Evolutionary conservation across 1,140 invertebrate genomes (phyloP).

Genomic region (Sminthurinus signatus): DNA sequence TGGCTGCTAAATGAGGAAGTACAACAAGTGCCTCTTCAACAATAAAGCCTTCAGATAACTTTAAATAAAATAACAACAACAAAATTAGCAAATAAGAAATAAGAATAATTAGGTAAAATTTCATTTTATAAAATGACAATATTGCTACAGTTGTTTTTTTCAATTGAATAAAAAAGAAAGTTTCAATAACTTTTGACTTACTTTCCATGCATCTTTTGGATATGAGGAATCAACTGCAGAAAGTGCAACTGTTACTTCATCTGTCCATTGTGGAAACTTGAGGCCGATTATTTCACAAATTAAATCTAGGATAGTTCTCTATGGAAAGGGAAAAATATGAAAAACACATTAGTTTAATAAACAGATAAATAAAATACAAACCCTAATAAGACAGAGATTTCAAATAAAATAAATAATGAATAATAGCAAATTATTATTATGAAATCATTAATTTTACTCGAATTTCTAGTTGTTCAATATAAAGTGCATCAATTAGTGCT

Average conservation of each 20-base stretch:
- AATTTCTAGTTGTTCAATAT: constrained; percentile 79
- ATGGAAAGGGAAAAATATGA: constrained; percentile 39
- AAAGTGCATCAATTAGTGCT: constrained; percentile 80
- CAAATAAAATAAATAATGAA: not conserved
- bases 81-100: no score
- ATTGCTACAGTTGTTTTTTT: no score
- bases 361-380: not conserved
- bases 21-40: constrained; percentile 76
- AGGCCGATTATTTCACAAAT: constrained; percentile 82
- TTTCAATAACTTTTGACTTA: no score
- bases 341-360: constrained; percentile 1
- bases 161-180: no score
- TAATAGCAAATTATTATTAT: not conserved
- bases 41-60: constrained; percentile 84
- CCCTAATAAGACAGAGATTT: not conserved
- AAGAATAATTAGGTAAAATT: no score
- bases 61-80: no score
- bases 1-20: constrained; percentile 69
- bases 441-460: constrained; percentile 56
- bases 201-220: constrained; percentile 71
- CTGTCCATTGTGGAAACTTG: constrained; percentile 80
- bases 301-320: constrained; percentile 84
- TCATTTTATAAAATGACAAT: no score
- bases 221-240: constrained; percentile 74
- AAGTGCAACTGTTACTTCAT: constrained; percentile 78